Evolutionary conservation across 1,140 invertebrate genomes (phyloP).

Genomic region (Ceratosolen fusciceps): DNA sequence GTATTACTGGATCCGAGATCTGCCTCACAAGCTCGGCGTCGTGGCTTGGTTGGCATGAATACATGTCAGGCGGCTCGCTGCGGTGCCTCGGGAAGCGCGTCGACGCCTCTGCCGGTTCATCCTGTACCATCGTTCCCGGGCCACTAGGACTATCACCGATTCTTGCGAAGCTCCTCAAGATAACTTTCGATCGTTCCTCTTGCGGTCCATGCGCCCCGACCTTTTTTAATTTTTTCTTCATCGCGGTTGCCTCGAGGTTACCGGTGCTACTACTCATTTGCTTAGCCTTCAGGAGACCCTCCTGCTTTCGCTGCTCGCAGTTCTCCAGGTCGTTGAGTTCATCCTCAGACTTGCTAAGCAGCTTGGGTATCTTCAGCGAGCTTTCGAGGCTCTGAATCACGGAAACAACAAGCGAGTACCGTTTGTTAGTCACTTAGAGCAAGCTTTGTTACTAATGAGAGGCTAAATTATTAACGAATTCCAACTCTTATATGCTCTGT

Average conservation of each 20-base stretch:
- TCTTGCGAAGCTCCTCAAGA: neutral
- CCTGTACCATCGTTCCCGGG: neutral
- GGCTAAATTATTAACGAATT: no score
- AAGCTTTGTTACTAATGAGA: no score
- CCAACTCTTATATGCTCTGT: no score
- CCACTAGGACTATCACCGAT: neutral
- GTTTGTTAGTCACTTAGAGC: constrained; percentile 48
- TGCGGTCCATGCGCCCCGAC: no score
- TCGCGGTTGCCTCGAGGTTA: constrained; percentile 58
- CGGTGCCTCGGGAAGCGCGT: constrained; percentile 55
- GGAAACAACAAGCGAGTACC: constrained; percentile 49
- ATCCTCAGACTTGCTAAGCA: constrained; percentile 68
- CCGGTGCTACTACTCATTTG: constrained; percentile 65
- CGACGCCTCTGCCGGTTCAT: neutral
- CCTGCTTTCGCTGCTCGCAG: constrained; percentile 54
- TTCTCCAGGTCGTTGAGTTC: constrained; percentile 63
- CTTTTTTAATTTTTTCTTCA: neutral
- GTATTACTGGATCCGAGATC: constrained; percentile 55
- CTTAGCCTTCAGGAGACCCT: constrained; percentile 62
- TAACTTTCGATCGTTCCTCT: neutral
- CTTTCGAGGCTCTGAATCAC: constrained; percentile 59
- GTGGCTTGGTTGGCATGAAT: constrained; percentile 51
- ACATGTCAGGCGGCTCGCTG: constrained; percentile 60
- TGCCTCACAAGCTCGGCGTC: constrained; percentile 54
- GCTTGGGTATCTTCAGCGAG: constrained; percentile 57